Evolutionary conservation across 2,797 vertebrate species (phyloP), one percentile per base, ranked within the genome.

Genomic region (Huso huso): DNA sequence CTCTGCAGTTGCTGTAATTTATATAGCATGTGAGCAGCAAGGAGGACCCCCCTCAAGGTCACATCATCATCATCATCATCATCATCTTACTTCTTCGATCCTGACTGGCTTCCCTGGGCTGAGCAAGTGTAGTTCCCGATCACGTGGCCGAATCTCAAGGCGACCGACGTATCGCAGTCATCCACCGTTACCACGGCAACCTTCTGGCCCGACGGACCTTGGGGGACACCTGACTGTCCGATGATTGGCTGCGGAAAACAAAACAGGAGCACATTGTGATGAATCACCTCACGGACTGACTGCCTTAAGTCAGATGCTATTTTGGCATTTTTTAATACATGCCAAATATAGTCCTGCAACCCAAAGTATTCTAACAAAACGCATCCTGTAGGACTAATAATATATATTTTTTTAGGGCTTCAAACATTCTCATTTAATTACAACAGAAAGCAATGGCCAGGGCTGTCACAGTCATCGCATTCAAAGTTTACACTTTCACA

Each of bases 151-250:
- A 95, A 98, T 69, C 89, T 89, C 72, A 97, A 85, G 7, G 95
- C 93, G 78, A 97, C 84, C 0, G 90, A 89, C 0, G 88, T 81
- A 79, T 97, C 95, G 13, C 95, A 98, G 85, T 91, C 87, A 48
- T 98, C 95, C 79, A 98, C 88, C 0, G 91, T 92, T 80, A 98
- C 92, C 51, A 94, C 86, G 0, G 94, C 93, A 1, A 96, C 88
- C 83, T 97, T 98, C 81, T 95, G 92, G 75, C 95, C 95, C 0
- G 95, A 98, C 4, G 95, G 95, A 23, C 95, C 95, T 82, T 96
- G 95, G 0, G 93, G 92, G 62, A 95, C 83, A 64, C 95, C 95
- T 0, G 87, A 91, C 70, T 87, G 90, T 70, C 91, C 95, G 58
- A 96, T 49, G 73, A 94, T 72, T 0, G 95, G 93, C 95, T 97